Base-by-base conservation (phyloP, 2,113 vertebrate species). In the Pterocles burchelli region DNA sequence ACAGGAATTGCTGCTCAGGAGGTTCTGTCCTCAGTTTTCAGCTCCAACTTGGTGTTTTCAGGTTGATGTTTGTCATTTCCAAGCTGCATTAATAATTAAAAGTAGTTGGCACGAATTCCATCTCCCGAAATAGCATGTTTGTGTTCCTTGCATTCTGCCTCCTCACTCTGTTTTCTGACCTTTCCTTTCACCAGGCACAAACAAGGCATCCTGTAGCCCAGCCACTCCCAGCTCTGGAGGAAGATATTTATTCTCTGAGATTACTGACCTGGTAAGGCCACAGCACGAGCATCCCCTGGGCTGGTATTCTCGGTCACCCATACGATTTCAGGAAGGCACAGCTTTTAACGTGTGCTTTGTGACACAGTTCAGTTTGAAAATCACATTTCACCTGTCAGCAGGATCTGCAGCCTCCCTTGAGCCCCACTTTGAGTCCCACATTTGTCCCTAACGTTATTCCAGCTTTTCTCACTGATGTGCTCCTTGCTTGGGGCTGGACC, bases 231-330 rank as follows among this genome's bases (percentile, higher is more conserved):
- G 67, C 38, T 62, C 52, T 68, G n/a, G 75, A 89, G 89, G 88
- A 88, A 86, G 96, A 95, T 12, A 65, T 81, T 82, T 91, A 73
- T 76, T 94, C 91, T 62, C 81, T 82, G 57, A 95, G 88, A 8
- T 86, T 74, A 36, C 72, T 95, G 55, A 92, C 89, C 81, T 93
- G 96, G 98, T 98, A 95, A 98, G 96, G 91, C 36, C 26, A 11
- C 13, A 48, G 59, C 88, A 70, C 92, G 45, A 8, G 18, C 2
- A 7, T 11, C 34, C 36, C 43, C 41, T 28, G 33, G 13, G 20
- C 4, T 34, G 43, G 34, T 24, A 25, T 57, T 73, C 57, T 63
- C 58, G 28, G 46, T 9, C n/a, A 36, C 29, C 28, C 38, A 15
- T 29, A 28, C 0, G 0, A 29, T 51, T 71, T 49, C 54, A 49